Conservation (phyloP, 2,888 invertebrate species). For the Papilio protenor region DNA sequence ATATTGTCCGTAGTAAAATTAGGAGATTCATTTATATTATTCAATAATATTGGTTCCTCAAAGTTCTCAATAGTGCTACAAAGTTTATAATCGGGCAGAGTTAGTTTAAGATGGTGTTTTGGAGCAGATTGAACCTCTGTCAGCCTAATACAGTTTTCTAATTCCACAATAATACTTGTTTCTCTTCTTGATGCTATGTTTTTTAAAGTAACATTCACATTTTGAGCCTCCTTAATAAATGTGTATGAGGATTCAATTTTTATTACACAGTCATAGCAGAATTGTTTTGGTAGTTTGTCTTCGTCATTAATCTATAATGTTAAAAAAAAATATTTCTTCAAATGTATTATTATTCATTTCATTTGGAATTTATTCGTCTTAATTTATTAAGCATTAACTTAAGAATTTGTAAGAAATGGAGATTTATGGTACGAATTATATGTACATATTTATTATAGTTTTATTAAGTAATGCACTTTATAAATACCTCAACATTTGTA, state of each 20-base stretch:
- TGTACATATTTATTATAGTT: background rate
- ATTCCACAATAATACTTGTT: conserved; percentile 67
- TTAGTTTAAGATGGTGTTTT: conserved; percentile 54
- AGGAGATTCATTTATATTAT: conserved; percentile 39
- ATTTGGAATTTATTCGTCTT: too few relatives aligned
- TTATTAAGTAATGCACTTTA: background rate
- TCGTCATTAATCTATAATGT: conserved; percentile 64
- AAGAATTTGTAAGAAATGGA: background rate
- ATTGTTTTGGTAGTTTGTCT: conserved; percentile 77
- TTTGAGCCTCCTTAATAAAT: conserved; percentile 76
- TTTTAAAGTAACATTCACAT: conserved; percentile 66
- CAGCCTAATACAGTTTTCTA: conserved; percentile 51
- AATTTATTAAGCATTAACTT: too few relatives aligned
- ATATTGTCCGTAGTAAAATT: conserved; percentile 34
- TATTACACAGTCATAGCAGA: conserved; percentile 78
- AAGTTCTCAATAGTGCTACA: conserved; percentile 56
- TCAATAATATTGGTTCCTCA: conserved; percentile 46
- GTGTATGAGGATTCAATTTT: conserved; percentile 79
- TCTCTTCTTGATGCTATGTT: conserved; percentile 65
- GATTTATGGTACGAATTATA: background rate
- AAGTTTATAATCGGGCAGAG: conserved; percentile 66
- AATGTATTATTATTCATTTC: too few relatives aligned
- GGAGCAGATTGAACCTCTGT: conserved; percentile 48
- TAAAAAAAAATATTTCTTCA: background rate
- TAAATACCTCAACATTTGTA: conserved; percentile 68